A percentile compares a stretch with the other conserved stretches of the same genome.
Evolutionary conservation across 92 coral and sea anemone genomes (phyloP).

Genomic region (Blastomussa wellsi): DNA sequence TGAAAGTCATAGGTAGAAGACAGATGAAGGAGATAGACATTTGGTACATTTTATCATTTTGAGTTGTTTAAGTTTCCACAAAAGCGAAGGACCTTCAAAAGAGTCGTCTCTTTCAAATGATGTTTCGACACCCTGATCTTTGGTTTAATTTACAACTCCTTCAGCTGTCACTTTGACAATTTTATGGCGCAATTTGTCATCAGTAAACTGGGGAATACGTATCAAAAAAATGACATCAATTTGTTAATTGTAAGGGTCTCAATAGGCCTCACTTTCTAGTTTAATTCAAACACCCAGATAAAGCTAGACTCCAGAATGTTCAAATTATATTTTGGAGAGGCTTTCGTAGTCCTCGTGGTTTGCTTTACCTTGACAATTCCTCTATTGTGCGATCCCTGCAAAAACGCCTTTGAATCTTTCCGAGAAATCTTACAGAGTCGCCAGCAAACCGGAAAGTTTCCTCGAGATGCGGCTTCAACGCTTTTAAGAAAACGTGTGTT

Average conservation of each 20-base stretch:
- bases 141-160: not conserved
- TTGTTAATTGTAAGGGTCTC: not conserved
- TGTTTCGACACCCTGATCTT: not conserved
- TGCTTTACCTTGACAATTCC: not conserved
- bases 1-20: too few species aligned
- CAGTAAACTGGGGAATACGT: not conserved
- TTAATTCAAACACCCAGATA: not conserved
- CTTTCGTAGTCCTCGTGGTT: not conserved
- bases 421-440: not conserved
- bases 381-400: not conserved
- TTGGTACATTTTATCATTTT: not conserved
- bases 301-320: not conserved
- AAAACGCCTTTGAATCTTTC: not conserved
- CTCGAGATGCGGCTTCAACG: not conserved
- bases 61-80: not conserved
- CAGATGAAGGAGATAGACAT: too few species aligned
- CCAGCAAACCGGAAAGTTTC: not conserved
- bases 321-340: not conserved
- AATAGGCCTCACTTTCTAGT: not conserved
- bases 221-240: not conserved
- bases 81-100: not conserved
- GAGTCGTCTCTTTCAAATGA: not conserved
- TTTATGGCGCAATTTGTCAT: not conserved
- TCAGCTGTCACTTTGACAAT: not conserved
- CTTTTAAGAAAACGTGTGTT: not conserved